phyloP scores from a whole-genome alignment of 2,888 invertebrate genomes.

The Chrysopilus asiliformis region DNA sequence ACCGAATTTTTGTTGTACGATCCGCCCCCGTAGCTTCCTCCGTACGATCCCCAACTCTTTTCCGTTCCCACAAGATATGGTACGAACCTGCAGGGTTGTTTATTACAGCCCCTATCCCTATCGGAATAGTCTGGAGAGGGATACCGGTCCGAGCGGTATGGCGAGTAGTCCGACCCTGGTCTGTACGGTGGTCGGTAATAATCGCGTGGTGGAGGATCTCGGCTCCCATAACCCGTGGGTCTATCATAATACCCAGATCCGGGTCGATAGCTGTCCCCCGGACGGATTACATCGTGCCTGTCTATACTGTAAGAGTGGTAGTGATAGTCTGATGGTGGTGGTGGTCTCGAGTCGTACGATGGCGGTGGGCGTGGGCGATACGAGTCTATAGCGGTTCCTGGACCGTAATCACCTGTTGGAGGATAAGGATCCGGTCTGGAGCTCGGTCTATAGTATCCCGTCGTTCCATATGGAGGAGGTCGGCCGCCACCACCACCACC shows the following conservation, averaged over 20 bases:
- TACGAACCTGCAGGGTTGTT: constrained; percentile 34
- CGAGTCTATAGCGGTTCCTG: constrained; percentile 21
- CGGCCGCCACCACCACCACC: constrained; percentile 21
- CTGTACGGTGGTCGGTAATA: constrained; percentile 27
- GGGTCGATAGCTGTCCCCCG: too few species aligned
- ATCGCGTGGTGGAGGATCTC: constrained; percentile 15
- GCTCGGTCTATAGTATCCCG: constrained; percentile 16
- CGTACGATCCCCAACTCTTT: constrained; percentile 46
- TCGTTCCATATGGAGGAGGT: constrained; percentile 15
- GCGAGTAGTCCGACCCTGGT: constrained; percentile 26
- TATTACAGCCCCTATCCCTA: constrained; percentile 21
- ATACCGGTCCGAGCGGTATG: constrained; percentile 21
- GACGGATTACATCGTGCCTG: constrained; percentile 24
- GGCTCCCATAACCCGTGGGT: constrained; percentile 16
- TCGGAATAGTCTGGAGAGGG: constrained; percentile 23
- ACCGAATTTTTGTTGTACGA: constrained; percentile 30
- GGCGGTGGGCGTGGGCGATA: constrained; percentile 19
- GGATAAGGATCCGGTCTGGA: constrained; percentile 22
- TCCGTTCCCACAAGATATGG: constrained; percentile 43
- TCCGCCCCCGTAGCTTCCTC: constrained; percentile 42
- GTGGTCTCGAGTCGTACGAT: constrained; percentile 24
- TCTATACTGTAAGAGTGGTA: constrained; percentile 17
- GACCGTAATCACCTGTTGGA: constrained; percentile 20
- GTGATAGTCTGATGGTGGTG: constrained; percentile 23
- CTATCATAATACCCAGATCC: constrained; percentile 19